Percentiles rank a stretch among this genome's conserved stretches.
Conservation (phyloP, 2,888 invertebrate species). For the Sesia apiformis region DNA sequence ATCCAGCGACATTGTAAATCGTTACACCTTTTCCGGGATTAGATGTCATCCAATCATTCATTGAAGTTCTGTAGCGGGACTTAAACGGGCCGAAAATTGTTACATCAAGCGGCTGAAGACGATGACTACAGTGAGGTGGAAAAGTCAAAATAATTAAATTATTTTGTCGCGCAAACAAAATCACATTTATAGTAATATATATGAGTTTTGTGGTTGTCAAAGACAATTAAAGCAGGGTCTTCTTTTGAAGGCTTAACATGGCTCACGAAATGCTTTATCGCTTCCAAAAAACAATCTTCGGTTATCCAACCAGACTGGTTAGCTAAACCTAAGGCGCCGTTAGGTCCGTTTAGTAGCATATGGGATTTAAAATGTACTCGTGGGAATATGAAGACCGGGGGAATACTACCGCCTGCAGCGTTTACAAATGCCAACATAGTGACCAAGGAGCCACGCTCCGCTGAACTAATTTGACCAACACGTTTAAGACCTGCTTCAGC, state of each 20-base stretch:
- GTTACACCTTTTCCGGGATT: constrained; percentile 9
- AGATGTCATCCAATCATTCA: constrained; percentile 12
- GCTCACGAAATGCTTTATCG: constrained; percentile 9
- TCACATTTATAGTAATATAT: constrained; percentile 1
- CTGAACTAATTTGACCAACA: neutral
- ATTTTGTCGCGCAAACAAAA: constrained; percentile 2
- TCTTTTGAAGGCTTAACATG: constrained; percentile 4
- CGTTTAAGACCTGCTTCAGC: constrained; percentile 1
- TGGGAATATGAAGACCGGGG: constrained; percentile 1
- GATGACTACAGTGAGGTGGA: constrained; percentile 14
- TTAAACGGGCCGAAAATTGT: constrained; percentile 10
- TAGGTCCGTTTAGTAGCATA: constrained; percentile 3
- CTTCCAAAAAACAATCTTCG: constrained; percentile 1
- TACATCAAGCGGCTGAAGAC: constrained; percentile 11
- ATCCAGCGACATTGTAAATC: neutral
- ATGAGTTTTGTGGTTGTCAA: constrained; percentile 1
- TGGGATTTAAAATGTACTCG: constrained; percentile 3
- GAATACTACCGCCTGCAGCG: constrained; percentile 1
- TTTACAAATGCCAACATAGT: constrained; percentile 1
- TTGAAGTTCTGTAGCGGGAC: constrained; percentile 5
- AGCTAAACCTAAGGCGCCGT: constrained; percentile 1
- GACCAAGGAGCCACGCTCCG: neutral
- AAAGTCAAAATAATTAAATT: constrained; percentile 8
- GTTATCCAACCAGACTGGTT: constrained; percentile 1
- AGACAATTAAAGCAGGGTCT: neutral